phyloP scores from a whole-genome alignment of 92 coral and sea anemone genomes.

The Zoanthus sansibaricus region DNA sequence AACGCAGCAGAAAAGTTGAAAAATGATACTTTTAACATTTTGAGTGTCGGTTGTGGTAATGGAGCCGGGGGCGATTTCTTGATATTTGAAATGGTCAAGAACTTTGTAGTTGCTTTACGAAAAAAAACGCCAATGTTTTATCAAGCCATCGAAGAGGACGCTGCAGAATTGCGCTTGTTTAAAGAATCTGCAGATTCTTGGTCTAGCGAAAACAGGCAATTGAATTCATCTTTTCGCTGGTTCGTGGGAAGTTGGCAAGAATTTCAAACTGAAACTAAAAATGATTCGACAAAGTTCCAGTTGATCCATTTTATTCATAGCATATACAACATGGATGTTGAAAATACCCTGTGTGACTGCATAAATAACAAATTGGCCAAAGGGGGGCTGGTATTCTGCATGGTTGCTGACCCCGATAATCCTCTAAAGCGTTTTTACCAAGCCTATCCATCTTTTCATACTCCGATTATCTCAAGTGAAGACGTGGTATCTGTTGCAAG shows the following conservation, averaged over 20 bases:
- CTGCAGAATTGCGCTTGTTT: not conserved
- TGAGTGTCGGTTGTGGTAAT: constrained; percentile 13
- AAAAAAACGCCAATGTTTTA: not conserved
- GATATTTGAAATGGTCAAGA: not conserved
- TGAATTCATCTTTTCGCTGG: not conserved
- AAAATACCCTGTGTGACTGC: not conserved
- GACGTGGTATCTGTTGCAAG: not conserved
- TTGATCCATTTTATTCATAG: not conserved
- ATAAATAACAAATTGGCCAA: not conserved
- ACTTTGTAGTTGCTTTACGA: not conserved
- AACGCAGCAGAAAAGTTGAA: not conserved
- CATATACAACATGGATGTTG: not conserved
- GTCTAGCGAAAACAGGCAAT: not conserved
- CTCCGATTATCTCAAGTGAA: not conserved
- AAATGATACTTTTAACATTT: not conserved
- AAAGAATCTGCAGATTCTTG: constrained; percentile 22
- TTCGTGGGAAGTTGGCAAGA: not conserved
- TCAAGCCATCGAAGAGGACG: not conserved
- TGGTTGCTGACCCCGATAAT: not conserved
- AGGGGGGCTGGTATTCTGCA: not conserved
- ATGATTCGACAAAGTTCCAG: not conserved
- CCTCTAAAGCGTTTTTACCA: not conserved
- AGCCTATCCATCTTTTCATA: not conserved
- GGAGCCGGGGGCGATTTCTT: constrained; percentile 6
- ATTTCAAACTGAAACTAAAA: not conserved